phyloP scores from a whole-genome alignment of 2,113 vertebrate species.

The Rhodinocichla rosea region DNA sequence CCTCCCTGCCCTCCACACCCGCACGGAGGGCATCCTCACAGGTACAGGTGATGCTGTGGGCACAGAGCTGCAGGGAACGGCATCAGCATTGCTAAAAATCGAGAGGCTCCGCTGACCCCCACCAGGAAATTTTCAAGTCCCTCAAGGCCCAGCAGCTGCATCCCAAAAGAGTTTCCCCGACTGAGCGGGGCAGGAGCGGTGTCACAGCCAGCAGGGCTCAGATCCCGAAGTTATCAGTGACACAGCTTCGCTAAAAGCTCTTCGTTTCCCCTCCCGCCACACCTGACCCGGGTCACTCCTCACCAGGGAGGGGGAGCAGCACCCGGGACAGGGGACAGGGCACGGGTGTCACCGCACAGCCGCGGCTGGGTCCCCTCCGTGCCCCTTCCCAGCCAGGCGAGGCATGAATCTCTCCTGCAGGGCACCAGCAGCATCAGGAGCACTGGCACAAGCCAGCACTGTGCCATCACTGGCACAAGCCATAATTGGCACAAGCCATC shows the following conservation, averaged over 20 bases:
- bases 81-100: neutral
- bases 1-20: neutral
- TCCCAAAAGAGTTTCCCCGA: too few species aligned
- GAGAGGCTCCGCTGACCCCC: neutral
- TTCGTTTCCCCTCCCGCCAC: fast-evolving
- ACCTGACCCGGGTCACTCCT: fast-evolving
- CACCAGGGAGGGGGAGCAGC: neutral
- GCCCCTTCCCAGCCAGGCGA: fast-evolving
- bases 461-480: too few species aligned
- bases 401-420: neutral
- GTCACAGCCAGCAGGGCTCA: neutral
- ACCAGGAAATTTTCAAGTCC: fast-evolving
- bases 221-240: fast-evolving
- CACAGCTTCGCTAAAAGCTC: fast-evolving
- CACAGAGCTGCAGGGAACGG: neutral
- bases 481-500: too few species aligned
- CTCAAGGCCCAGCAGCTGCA: neutral
- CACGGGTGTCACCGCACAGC: neutral
- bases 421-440: fast-evolving
- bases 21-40: fast-evolving
- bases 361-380: fast-evolving
- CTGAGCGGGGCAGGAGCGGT: fast-evolving
- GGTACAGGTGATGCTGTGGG: fast-evolving
- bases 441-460: fast-evolving
- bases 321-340: neutral